Evolutionary conservation across 2,888 invertebrate species (phyloP), one percentile per base, ranked within the genome.

Genomic region (Myopa testacea): DNA sequence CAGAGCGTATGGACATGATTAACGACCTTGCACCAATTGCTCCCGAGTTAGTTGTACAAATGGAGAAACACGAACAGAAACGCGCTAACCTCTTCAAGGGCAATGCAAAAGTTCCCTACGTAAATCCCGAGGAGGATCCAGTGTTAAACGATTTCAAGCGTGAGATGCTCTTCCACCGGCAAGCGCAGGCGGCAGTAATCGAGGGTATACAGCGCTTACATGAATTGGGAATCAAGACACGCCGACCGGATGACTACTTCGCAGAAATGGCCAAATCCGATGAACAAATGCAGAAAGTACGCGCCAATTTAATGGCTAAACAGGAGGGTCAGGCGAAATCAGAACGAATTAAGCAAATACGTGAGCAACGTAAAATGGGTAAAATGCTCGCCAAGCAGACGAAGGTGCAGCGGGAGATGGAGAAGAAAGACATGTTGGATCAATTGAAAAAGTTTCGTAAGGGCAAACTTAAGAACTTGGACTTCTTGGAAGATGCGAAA

Each of bases 211-310:
- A 93, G 68, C 92, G 92, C 82, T 90, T 99, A 10, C 94, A 96
- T 79, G 92, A 93, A 60, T 87, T 96, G 6, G 93, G 93, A 34
- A 90, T 98, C 69, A 91, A 93, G 0, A 98, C 97, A 0, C 94
- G 93, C 85, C 92, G 95, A 72, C 99, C 99, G 0, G 95, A 96
- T 77, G 99, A 99, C 89, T 99, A 98, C 89, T 99, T 98, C 90
- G 99, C 99, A 0, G 97, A 99, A 91, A 99, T 99, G 99, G 97
- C 97, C 0, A 99, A 99, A 89, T 92, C 96, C 16, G 99, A 99
- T 90, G 93, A 93, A 52, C 99, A 99, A 85, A 99, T 99, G 99
- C 97, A 98, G 85, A 98, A 97, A 90, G 94, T 98, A 0, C 92
- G 97, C 70, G 92, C 94, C 85, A 94, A 94, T 85, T 88, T 98